Evolutionary conservation across 1,140 invertebrate species (phyloP).

Genomic region (Zaprionus nigranus): DNA sequence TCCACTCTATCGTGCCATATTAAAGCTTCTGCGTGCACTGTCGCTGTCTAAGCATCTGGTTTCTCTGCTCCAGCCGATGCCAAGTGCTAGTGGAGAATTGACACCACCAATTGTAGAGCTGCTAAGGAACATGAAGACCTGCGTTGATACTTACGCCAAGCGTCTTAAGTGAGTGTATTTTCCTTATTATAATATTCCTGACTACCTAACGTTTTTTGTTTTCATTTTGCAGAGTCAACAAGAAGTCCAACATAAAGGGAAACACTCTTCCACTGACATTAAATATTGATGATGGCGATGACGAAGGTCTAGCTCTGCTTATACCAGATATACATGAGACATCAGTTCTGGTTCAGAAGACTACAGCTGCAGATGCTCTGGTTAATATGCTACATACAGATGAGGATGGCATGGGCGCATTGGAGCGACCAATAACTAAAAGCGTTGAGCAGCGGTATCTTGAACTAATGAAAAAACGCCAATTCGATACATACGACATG

Average conservation of each 20-base stretch:
- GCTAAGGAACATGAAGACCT: conserved; percentile 93
- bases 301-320: conserved; percentile 93
- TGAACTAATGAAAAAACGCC: conserved; percentile 93
- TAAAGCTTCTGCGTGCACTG: conserved; percentile 92
- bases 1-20: conserved; percentile 93
- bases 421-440: conserved; percentile 85
- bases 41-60: conserved; percentile 89
- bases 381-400: conserved; percentile 81
- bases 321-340: conserved; percentile 96
- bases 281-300: conserved; percentile 86
- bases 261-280: conserved; percentile 83
- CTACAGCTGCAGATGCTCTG: conserved; percentile 86
- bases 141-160: conserved; percentile 95
- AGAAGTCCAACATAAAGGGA: conserved; percentile 84
- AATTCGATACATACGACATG: conserved; percentile 97
- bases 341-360: conserved; percentile 90
- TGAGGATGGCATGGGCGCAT: conserved; percentile 68
- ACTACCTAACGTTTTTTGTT: neutral
- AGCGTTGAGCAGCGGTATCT: conserved; percentile 91
- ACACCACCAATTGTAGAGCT: conserved; percentile 88
- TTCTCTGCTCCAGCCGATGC: conserved; percentile 88
- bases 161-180: conserved; percentile 90
- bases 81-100: conserved; percentile 63
- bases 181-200: neutral
- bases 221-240: conserved; percentile 76